Evolutionary conservation across 2,797 vertebrate genomes (phyloP), one percentile per base, ranked within the genome.

Genomic region (Xenops minutus): DNA sequence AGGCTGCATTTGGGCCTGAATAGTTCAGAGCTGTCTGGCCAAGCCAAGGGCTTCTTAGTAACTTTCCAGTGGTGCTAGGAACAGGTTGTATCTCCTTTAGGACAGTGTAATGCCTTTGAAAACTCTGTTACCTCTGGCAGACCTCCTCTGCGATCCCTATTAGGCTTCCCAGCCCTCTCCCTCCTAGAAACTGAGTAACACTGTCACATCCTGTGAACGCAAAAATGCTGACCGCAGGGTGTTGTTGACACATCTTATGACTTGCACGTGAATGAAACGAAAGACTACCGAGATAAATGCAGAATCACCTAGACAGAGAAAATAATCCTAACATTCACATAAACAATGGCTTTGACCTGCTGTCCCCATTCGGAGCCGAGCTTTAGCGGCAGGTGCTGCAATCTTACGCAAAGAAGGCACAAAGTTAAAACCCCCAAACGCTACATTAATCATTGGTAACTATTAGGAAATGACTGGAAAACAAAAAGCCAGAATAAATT

Each of bases 281-380:
- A 26, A 71, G 5, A 36, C 30, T 9, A 14, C 0, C 6, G 34
- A n/a, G n/a, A 51, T 54, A 85, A 76, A 79, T 26, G 39, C 36
- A 71, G 72, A 80, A 43, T 56, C 23, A 24, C 16, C 32, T 27
- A 32, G 2, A 43, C 1, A 36, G 63, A 58, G 26, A 24, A 84
- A 78, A 59, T 54, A 63, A 59, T 74, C 32, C n/a, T 23, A 39
- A 43, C 13, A 48, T 54, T 54, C n/a, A 55, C 6, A 14, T 26
- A 23, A 7, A 32, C 8, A 46, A 55, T 44, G 52, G 61, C 32
- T 83, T 76, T 41, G 32, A 85, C 62, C 54, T 15, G 14, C 30
- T 72, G 23, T 48, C 1, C 2, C 32, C 6, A 6, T 17, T 32
- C 39, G 27, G 37, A 39, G 17, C 11, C 0, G 0, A 64, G 61